These are phyloP conservation scores for Phenacoccus solenopsis DNA, from an alignment of 1,140 invertebrate genomes.

Conservation along the genomic window DNA sequence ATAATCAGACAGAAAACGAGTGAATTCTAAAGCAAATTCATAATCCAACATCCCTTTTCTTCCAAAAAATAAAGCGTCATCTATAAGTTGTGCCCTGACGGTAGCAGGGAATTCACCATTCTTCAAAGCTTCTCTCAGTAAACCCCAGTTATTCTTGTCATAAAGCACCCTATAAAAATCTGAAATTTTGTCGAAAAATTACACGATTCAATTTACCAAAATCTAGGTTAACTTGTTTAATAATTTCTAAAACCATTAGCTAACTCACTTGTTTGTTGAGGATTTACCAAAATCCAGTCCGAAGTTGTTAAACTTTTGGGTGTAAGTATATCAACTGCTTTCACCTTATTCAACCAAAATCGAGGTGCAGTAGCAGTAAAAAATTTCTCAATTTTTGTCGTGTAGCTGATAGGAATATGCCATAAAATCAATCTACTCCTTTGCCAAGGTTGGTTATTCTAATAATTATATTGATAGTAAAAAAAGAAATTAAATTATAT, in stretches of 20 bases:
- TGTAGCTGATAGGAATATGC: background rate
- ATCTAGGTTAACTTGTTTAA: background rate
- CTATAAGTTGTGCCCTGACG: background rate
- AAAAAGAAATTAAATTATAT: too few species aligned
- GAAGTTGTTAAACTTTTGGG: background rate
- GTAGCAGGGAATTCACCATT: background rate
- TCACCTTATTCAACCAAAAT: background rate
- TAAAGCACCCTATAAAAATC: background rate
- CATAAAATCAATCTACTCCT: too few species aligned
- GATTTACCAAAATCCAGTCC: background rate
- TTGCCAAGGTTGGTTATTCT: too few species aligned
- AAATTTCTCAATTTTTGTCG: background rate
- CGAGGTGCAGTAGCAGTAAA: background rate
- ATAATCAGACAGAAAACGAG: background rate
- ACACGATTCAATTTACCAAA: background rate
- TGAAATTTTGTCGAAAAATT: background rate
- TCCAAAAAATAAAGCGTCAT: slow-evolving; percentile 1
- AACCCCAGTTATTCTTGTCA: background rate
- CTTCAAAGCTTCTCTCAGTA: background rate
- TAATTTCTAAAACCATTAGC: background rate
- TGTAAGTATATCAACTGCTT: background rate
- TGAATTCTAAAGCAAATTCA: background rate
- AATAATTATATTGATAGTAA: too few species aligned
- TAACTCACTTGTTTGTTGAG: background rate
- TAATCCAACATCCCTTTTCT: background rate